Evolutionary conservation across 2,113 vertebrate genomes (phyloP).

Genomic region (Nothobranchius kuhntae): DNA sequence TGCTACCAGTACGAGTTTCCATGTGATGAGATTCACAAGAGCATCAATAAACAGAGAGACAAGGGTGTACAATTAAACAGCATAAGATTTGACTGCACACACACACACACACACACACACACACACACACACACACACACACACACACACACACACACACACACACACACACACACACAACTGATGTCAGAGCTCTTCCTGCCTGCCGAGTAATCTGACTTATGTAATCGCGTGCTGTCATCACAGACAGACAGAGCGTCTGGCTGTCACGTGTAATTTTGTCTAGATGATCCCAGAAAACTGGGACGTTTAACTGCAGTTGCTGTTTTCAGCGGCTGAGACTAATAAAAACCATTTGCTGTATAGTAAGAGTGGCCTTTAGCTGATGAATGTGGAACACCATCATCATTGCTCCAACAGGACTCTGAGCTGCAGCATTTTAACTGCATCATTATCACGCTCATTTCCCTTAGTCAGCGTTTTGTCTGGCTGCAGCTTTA

Average conservation of each 20-base stretch:
- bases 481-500: slow-evolving; percentile 66
- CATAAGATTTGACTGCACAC: too few species aligned
- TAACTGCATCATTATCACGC: slow-evolving; percentile 60
- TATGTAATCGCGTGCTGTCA: slow-evolving; percentile 52
- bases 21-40: too few species aligned
- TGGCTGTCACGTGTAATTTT: slow-evolving; percentile 45
- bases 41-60: too few species aligned
- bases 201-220: slow-evolving; percentile 49
- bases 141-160: too few species aligned
- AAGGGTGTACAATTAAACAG: too few species aligned
- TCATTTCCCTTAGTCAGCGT: slow-evolving; percentile 67
- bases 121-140: too few species aligned
- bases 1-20: too few species aligned
- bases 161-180: too few species aligned
- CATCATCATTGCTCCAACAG: slow-evolving; percentile 28
- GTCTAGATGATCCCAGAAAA: neutral
- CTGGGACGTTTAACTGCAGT: too few species aligned
- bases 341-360: slow-evolving; percentile 19
- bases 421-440: slow-evolving; percentile 45
- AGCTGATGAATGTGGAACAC: slow-evolving; percentile 49
- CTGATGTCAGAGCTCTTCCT: slow-evolving; percentile 25
- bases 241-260: slow-evolving; percentile 37
- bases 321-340: slow-evolving; percentile 37
- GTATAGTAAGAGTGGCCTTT: slow-evolving; percentile 53
- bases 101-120: too few species aligned